Evolutionary conservation across 2,888 invertebrate genomes (phyloP).

Genomic region (Apamea sordens): DNA sequence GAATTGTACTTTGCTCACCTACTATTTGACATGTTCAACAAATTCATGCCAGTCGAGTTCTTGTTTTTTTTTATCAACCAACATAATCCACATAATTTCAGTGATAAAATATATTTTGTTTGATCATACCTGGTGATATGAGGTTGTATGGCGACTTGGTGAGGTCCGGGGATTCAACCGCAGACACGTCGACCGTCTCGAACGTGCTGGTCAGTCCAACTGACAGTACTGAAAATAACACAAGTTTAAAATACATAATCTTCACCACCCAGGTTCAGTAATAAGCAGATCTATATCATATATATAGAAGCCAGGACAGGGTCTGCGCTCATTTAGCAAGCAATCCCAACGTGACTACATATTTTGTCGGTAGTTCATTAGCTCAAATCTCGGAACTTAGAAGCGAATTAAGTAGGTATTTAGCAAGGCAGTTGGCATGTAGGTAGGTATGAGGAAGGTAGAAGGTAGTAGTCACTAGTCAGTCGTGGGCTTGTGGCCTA

Average conservation of each 20-base stretch:
- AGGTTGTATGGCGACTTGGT: constrained; percentile 94
- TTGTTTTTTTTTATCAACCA: not conserved
- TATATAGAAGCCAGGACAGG: not conserved
- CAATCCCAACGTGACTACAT: not conserved
- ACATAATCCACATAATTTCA: not conserved
- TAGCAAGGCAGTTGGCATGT: not conserved
- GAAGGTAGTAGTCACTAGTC: too few species aligned
- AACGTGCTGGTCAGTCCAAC: constrained; percentile 93
- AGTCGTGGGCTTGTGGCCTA: not conserved
- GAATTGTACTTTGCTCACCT: not conserved
- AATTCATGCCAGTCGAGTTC: not conserved
- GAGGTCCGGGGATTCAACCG: constrained; percentile 96
- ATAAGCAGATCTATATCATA: not conserved
- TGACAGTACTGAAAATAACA: constrained; percentile 91
- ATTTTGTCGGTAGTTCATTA: not conserved
- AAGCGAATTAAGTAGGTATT: not conserved
- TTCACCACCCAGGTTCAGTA: not conserved
- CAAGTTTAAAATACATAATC: not conserved
- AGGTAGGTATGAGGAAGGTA: not conserved
- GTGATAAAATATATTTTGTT: not conserved
- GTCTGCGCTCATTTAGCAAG: not conserved
- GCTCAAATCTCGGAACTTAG: not conserved
- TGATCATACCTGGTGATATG: constrained; percentile 93
- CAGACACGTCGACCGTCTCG: constrained; percentile 92
- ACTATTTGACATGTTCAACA: not conserved